phyloP scores from a whole-genome alignment of 2,797 vertebrate species.

The Manis javanica region DNA sequence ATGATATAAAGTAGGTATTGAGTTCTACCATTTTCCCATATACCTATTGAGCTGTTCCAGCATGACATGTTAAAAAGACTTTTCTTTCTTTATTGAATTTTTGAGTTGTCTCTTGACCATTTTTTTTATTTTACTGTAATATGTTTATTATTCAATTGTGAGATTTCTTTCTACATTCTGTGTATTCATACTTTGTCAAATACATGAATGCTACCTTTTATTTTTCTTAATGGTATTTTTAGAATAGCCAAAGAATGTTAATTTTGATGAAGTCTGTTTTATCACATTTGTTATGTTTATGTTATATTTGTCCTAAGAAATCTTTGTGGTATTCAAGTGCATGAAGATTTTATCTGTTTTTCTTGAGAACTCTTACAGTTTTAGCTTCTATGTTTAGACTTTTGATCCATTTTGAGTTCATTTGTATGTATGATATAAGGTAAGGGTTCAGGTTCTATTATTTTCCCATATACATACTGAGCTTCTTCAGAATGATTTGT shows the following conservation, averaged over 20 bases:
- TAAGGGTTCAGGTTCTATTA: background rate
- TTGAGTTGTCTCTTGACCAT: background rate
- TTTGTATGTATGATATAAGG: background rate
- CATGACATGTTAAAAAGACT: background rate
- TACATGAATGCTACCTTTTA: background rate
- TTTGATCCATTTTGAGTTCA: background rate
- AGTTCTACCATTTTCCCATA: background rate
- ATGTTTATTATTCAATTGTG: background rate
- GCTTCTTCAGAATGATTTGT: background rate
- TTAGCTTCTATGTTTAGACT: background rate
- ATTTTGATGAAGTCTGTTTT: background rate
- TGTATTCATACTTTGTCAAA: background rate
- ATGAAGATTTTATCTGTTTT: background rate
- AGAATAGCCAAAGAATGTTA: background rate
- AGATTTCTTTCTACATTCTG: background rate
- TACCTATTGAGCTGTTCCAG: background rate
- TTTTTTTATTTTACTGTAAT: background rate
- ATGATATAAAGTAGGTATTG: background rate
- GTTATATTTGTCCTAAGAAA: background rate
- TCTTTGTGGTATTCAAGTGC: background rate
- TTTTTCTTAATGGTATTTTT: background rate
- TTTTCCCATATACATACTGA: background rate
- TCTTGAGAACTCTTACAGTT: background rate
- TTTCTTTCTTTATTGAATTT: background rate
- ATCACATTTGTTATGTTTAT: background rate